phyloP scores from a whole-genome alignment of 1,140 invertebrate species.

The Pseudomyrmex cubaensis region DNA sequence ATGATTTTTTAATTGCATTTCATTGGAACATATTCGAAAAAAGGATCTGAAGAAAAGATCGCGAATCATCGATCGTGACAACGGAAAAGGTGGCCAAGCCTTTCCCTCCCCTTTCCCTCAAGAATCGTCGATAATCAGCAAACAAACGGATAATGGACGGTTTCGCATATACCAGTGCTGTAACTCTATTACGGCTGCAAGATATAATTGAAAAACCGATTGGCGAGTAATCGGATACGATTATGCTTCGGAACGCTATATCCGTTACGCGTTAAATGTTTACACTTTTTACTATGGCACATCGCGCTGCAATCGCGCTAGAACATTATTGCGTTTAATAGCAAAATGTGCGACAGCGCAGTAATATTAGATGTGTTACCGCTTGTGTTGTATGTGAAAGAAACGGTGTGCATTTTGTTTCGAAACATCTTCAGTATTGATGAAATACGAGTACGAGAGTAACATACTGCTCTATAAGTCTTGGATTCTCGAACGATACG shows the following conservation, averaged over 20 bases:
- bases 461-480: neutral
- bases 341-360: conserved; percentile 23
- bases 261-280: conserved; percentile 60
- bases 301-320: neutral
- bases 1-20: neutral
- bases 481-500: neutral
- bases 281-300: conserved; percentile 29
- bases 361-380: conserved; percentile 46
- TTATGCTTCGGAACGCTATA: conserved; percentile 48
- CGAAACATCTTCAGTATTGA: conserved; percentile 23
- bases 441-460: conserved; percentile 2
- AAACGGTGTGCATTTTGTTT: conserved; percentile 29
- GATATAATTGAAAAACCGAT: conserved; percentile 61
- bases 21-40: neutral
- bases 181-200: conserved; percentile 47
- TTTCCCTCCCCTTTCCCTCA: neutral
- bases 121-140: conserved; percentile 54
- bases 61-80: conserved; percentile 10
- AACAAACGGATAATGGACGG: conserved; percentile 56
- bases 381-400: conserved; percentile 20
- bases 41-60: neutral
- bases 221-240: conserved; percentile 55
- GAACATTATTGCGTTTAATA: conserved; percentile 32
- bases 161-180: conserved; percentile 40
- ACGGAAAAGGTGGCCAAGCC: conserved; percentile 26